Evolutionary conservation across 2,888 invertebrate species (phyloP), one percentile per base, ranked within the genome.

Genomic region (Apotomis capreana): DNA sequence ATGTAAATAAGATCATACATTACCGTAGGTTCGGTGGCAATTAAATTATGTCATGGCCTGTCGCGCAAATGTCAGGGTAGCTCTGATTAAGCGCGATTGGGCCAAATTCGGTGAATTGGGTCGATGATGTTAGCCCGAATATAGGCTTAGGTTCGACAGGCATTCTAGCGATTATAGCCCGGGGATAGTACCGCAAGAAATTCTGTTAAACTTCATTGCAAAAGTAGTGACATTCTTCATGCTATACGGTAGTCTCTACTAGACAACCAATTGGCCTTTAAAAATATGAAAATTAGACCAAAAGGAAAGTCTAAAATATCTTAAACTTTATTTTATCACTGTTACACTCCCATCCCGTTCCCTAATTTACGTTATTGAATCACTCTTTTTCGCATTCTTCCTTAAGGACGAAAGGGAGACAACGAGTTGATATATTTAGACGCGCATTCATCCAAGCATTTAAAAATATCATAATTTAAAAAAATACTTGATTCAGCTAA

Each of bases 81-180:
- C 52, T 46, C 57, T 71, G 61, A 71, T 68, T 61, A 71, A 44
- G 36, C 61, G 10, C 9, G 51, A 71, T 68, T 68, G 26, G 61
- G 49, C 65, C 37, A 67, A 54, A 71, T 60, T 67, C 49, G 67
- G 55, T 71, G 67, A 71, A 68, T 71, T 62, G 57, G 71, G 61
- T 62, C 67, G 57, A 58, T 49, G 55, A 61, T 52, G 67, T 58
- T 71, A 71, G 57, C 51, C 71, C 52, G 55, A 49, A 68, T 71
- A 40, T 49, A 61, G 55, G 46, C 37, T 60, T 60, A 68, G 15
- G 60, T 46, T 65, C 61, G 54, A 46, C 26, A 40, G 71, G 40
- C 51, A 70, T 61, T 52, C 49, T 57, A 68, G 61, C 61, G 49
- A 57, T 71, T 62, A 55, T 60, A 51, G 13, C 8, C 46, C 54